Base-by-base conservation (phyloP, 2,888 invertebrate genomes). In the Phaonia tiefii region DNA sequence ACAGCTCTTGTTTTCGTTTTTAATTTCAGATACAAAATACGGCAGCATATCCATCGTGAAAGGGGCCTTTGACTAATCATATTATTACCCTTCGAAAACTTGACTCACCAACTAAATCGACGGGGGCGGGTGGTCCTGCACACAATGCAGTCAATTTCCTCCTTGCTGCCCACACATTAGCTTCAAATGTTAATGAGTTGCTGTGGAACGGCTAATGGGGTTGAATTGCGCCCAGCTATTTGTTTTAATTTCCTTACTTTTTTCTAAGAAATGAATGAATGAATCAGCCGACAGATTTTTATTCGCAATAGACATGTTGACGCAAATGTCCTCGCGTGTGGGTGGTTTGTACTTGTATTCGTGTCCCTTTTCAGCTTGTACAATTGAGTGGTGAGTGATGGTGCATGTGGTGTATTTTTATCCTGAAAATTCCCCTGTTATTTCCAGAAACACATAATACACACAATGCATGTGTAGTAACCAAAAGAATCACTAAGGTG, bases 161-260 rank as follows among this genome's bases (percentile, higher is more conserved):
- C 46, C n/a, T 42, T 77, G 71, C 74, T 8, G 69, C 81, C 78
- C 78, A 81, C 81, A 66, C 78, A 78, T 74, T 78, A 75, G 77
- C 67, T 42, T 80, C 65, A 72, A 80, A 76, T 75, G 71, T 72
- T 75, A 72, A 72, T 71, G 71, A 72, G 58, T 66, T 73, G 37
- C 26, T 70, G 65, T 58, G 70, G 42, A 51, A 58, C 49, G 42
- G 42, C 42, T 56, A 71, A 44, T 58, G 58, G 66, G 70, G 74
- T 80, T n/a, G n/a, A 74, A 77, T 80, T 74, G 70, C 65, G 76
- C 58, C 60, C 39, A 5, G 31, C 3, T 31, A 31, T 31, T 31
- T 31, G 31, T 15, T 79, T 69, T 39, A 8, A 39, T 13, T 69
- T 63, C 11, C 42, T 22, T 13, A 37, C 20, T 56, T 70, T 42